These are phyloP conservation scores for Gallinago stenura DNA, from an alignment of 2,797 vertebrate genomes.

Conservation along the genomic window DNA sequence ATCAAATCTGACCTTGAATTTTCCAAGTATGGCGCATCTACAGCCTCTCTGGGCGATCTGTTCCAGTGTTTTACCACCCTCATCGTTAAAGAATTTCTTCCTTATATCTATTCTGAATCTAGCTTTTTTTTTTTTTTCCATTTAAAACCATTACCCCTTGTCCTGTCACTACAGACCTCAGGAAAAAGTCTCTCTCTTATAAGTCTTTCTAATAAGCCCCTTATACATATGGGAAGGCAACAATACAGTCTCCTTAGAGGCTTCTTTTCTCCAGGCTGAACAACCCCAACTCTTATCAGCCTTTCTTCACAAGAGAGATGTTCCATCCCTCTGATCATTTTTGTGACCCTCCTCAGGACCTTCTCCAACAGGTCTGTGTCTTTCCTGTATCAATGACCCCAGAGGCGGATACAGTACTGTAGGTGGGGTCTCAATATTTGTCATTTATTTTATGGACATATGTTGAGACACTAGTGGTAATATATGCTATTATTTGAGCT, in stretches of 20 bases:
- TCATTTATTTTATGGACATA: neutral
- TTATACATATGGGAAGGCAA: neutral
- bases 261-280: neutral
- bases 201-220: neutral
- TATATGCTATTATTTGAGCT: neutral
- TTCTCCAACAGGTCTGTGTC: neutral
- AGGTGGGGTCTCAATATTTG: neutral
- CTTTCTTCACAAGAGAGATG: neutral
- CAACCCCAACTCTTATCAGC: neutral
- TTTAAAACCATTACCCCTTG: neutral
- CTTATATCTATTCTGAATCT: neutral
- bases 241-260: neutral
- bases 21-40: too few relatives aligned
- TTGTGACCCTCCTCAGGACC: neutral
- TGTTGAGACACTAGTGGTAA: neutral
- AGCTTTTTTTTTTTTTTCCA: neutral
- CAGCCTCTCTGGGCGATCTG: too few relatives aligned
- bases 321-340: neutral
- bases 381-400: neutral
- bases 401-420: neutral
- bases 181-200: neutral
- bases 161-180: neutral
- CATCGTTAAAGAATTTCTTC: too few relatives aligned
- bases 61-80: too few relatives aligned
- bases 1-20: too few relatives aligned